Evolutionary conservation across 2,113 vertebrate species (phyloP), one percentile per base, ranked within the genome.

Genomic region (Percina caprodes): DNA sequence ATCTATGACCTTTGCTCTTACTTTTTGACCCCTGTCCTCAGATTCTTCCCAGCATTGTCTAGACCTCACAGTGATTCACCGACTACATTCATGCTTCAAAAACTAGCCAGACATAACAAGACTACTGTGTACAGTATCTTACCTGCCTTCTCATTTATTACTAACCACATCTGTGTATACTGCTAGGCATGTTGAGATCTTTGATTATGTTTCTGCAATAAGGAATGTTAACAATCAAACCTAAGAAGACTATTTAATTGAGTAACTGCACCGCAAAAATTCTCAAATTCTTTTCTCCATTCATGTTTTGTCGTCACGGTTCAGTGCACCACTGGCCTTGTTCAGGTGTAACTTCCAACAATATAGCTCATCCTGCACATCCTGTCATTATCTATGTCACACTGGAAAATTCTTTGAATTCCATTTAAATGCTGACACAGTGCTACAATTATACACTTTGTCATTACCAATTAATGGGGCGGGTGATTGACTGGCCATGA

Each of bases 191-290:
- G 26, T 45, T 75, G 52, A 65, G 18, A 63, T 85, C 71, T 81
- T 86, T 79, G 76, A 82, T 85, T 81, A 15, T 58, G 23, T 62
- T 60, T 35, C 70, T 48, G 49, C 74, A 90, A 90, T 90, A 77
- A 88, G 79, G 91, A 92, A 90, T 84, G 14, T 93, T 93, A 93
- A 89, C 77, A 77, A 78, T 88, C 73, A 91, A 92, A 86, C 85
- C 86, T 23, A 54, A 82, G 89, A 61, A 78, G 78, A 65, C 63
- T 48, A 51, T 83, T 89, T 79, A 68, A 78, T 73, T 2, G 42
- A 60, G 48, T 82, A 80, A 83, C 76, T 83, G 66, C 26, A n/a
- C 82, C 82, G 80, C 77, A 42, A 85, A 80, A 86, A 91, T 88
- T 92, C 75, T 91, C 51, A 55, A 74, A 90, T 92, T 91, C 87